These are phyloP conservation scores for Ostrea denselamellosa DNA, from an alignment of 1,140 invertebrate genomes.

Conservation along the genomic window DNA sequence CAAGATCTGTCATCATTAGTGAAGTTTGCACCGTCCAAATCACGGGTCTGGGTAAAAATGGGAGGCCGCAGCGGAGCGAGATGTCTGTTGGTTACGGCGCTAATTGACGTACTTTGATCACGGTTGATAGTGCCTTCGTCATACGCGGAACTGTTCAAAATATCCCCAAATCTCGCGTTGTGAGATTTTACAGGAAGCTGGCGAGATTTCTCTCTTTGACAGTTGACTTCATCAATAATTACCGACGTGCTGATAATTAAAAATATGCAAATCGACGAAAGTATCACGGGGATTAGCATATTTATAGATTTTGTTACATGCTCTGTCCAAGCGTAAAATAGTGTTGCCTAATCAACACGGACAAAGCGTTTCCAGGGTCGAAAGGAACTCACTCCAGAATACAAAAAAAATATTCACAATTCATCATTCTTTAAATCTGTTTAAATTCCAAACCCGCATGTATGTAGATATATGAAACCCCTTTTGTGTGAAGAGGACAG, in stretches of 20 bases:
- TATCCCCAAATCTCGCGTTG: not conserved
- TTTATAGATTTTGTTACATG: not conserved
- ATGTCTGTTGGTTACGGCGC: not conserved
- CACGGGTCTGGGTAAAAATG: not conserved
- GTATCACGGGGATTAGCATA: not conserved
- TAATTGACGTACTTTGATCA: not conserved
- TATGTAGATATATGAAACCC: too few relatives aligned
- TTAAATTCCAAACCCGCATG: too few relatives aligned
- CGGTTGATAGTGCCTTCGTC: not conserved
- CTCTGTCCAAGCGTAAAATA: too few relatives aligned
- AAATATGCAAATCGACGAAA: not conserved
- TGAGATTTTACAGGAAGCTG: not conserved
- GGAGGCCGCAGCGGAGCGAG: not conserved
- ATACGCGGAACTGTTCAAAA: not conserved
- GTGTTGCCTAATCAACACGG: too few relatives aligned
- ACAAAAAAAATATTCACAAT: too few relatives aligned
- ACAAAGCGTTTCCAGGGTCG: too few relatives aligned
- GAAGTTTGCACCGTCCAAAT: not conserved
- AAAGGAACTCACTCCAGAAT: too few relatives aligned
- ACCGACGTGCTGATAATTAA: not conserved
- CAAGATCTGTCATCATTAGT: not conserved
- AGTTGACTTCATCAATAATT: slow-evolving; percentile 2
- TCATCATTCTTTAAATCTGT: too few relatives aligned
- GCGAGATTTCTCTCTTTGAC: not conserved
- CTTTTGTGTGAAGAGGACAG: too few relatives aligned